phyloP scores from a whole-genome alignment of 2,113 vertebrate genomes.

The Amblyopsis rosae region DNA sequence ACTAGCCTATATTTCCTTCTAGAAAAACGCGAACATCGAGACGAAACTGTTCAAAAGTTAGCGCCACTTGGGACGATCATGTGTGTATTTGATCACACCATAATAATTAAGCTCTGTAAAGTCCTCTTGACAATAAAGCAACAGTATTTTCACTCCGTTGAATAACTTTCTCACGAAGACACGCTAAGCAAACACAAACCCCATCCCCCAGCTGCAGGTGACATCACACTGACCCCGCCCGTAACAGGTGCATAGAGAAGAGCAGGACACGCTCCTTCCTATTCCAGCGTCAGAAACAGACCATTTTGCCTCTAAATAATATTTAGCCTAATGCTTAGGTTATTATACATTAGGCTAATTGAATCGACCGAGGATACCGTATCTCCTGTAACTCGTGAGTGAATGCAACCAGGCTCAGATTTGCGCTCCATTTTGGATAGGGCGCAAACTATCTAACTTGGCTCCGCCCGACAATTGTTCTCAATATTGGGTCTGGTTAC shows the following conservation, averaged over 20 bases:
- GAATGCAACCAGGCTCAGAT: too few species aligned
- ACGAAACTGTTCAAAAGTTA: background rate
- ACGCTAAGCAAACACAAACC: conserved; percentile 1
- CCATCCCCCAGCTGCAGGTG: conserved; percentile 44
- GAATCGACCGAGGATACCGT: too few species aligned
- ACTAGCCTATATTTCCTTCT: conserved; percentile 15
- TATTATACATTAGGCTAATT: too few species aligned
- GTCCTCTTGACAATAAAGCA: background rate
- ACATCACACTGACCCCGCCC: conserved; percentile 60
- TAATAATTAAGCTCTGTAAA: background rate
- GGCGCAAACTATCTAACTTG: too few species aligned
- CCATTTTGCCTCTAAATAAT: too few species aligned
- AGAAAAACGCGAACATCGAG: background rate
- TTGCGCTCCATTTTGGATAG: too few species aligned
- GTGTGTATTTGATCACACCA: background rate
- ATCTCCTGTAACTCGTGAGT: too few species aligned
- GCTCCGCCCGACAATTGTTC: too few species aligned
- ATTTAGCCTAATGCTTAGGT: too few species aligned
- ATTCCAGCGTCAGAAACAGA: too few species aligned
- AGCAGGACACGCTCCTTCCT: too few species aligned
- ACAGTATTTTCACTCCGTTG: background rate
- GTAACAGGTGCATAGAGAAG: conserved; percentile 59
- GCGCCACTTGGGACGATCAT: background rate
- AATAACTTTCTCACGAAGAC: conserved; percentile 2
- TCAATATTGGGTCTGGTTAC: too few species aligned